Conservation (phyloP, 2,113 vertebrate genomes). For the Eulemur rufifrons region DNA sequence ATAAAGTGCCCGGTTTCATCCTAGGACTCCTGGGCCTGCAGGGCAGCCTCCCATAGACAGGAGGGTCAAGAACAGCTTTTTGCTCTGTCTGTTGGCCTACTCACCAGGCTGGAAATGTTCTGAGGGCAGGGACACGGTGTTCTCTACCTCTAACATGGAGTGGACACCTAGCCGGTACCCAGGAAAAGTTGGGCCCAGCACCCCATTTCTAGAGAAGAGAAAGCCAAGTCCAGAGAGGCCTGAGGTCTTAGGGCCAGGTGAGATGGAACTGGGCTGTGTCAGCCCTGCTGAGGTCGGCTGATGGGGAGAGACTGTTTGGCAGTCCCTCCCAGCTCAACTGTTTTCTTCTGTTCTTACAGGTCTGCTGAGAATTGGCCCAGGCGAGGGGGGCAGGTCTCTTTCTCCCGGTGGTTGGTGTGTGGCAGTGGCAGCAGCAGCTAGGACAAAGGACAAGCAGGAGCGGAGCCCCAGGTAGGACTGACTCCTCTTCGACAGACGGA, state of each 20-base stretch:
- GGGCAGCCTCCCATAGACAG: neutral
- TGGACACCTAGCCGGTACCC: neutral
- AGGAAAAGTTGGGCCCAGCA: neutral
- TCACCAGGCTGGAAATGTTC: neutral
- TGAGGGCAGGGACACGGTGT: neutral
- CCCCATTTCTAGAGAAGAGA: neutral
- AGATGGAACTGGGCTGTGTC: neutral
- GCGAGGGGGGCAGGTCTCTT: neutral
- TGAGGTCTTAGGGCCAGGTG: neutral
- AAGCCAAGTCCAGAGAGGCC: neutral
- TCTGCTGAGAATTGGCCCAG: constrained; percentile 5
- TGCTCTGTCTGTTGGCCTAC: neutral
- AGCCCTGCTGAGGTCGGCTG: neutral
- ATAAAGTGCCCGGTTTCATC: neutral
- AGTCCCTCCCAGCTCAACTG: neutral
- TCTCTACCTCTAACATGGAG: neutral
- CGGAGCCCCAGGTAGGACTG: constrained; percentile 43
- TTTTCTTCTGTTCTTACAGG: constrained; percentile 55
- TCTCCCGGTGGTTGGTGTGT: neutral
- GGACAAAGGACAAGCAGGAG: neutral
- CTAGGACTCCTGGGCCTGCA: neutral
- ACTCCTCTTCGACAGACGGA: neutral
- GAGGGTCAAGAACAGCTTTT: neutral
- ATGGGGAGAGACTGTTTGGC: constrained; percentile 1
- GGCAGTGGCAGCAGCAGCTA: neutral